phyloP scores from a whole-genome alignment of 2,113 vertebrate genomes.

The Siniperca knerii region DNA sequence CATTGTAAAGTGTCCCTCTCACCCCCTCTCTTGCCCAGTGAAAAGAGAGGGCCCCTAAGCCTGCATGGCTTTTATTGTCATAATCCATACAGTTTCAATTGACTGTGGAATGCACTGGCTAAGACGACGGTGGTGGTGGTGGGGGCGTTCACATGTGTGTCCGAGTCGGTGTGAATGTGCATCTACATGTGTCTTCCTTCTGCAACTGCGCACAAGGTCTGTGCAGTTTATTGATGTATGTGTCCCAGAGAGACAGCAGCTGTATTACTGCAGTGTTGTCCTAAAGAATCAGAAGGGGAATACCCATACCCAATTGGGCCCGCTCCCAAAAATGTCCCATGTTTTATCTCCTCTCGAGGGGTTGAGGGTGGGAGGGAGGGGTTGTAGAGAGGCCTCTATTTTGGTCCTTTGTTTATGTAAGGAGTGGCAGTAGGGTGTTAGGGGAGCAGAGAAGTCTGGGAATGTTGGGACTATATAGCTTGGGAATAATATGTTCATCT shows the following conservation, averaged over 20 bases:
- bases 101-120: slow-evolving; percentile 67
- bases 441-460: slow-evolving; percentile 72
- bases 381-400: slow-evolving; percentile 69
- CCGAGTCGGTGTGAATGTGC: not conserved
- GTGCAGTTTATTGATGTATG: not conserved
- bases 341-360: slow-evolving; percentile 56
- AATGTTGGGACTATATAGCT: slow-evolving; percentile 61
- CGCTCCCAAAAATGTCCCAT: slow-evolving; percentile 52
- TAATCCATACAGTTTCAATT: slow-evolving; percentile 77
- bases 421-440: slow-evolving; percentile 57
- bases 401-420: slow-evolving; percentile 79
- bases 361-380: slow-evolving; percentile 17
- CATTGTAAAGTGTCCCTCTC: slow-evolving; percentile 64
- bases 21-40: slow-evolving; percentile 11
- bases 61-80: slow-evolving; percentile 65
- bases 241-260: not conserved
- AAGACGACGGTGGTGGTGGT: slow-evolving; percentile 23
- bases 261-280: slow-evolving; percentile 5
- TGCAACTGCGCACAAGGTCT: not conserved
- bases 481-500: slow-evolving; percentile 42
- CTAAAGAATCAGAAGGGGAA: slow-evolving; percentile 56
- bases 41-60: slow-evolving; percentile 64
- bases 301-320: slow-evolving; percentile 37
- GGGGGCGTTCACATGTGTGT: slow-evolving; percentile 12
- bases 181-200: not conserved